Base-by-base conservation (phyloP, 2,888 invertebrate genomes). In the Habrosyne pyritoides region DNA sequence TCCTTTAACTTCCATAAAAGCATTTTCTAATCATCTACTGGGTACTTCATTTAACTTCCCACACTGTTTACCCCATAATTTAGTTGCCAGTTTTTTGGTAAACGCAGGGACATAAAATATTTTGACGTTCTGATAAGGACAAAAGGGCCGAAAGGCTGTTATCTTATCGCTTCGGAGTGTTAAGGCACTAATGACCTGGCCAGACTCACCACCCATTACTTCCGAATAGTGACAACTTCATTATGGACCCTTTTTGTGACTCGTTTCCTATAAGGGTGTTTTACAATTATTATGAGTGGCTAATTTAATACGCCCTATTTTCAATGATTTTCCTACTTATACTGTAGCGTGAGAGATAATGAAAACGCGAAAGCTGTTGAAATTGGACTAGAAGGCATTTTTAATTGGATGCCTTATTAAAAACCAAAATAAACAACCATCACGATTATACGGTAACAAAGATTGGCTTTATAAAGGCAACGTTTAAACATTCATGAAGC, bases 21-120 rank as follows among this genome's bases (percentile, higher is more conserved):
- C 42, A 21, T 49, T 14, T 46, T 26, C 18, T 46, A 42, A 46
- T 42, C 22, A 52, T 33, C 30, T 14, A 10, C 33, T 50, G 36
- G 52, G 54, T 48, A 56, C 60, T 54, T 53, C 49, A 48, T 33
- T 33, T 33, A n/a, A n/a, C 63, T 68, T 69, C 69, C 66, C 69
- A 71, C 69, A 67, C 67, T 66, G 63, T 67, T 81, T 77, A 77
- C 74, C 65, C 66, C 56, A 52, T 49, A 66, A 61, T 73, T 72
- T 69, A 71, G 65, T 73, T 73, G 63, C 63, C 63, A 54, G 63
- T 69, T 71, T 73, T n/a, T 67, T 72, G 71, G 73, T 83, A 85
- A 85, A 82, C 80, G 82, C 70, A 56, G 81, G 72, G 80, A 86
- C 87, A 86, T 89, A 87, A 91, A 90, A 87, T 90, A 89, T 90